Conservation (phyloP, 1,140 invertebrate genomes). For the Camponotus vicinus region DNA sequence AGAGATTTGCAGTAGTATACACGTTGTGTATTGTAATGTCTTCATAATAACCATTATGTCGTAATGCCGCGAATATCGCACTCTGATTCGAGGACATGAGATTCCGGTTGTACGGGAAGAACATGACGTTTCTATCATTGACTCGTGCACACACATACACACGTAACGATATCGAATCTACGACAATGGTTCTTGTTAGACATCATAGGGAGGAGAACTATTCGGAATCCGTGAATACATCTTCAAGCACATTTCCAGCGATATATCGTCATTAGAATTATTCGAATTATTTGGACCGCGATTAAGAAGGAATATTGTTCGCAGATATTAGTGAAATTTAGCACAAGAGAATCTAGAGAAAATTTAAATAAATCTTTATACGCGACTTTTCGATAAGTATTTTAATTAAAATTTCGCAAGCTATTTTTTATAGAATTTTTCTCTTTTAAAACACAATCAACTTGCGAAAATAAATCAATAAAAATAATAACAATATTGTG, state of each 20-base stretch:
- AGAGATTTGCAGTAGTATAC: background rate
- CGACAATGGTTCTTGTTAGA: constrained; percentile 56
- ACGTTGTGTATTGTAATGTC: background rate
- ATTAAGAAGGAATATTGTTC: background rate
- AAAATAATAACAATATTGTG: constrained; percentile 2
- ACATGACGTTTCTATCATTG: constrained; percentile 58
- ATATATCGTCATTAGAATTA: constrained; percentile 45
- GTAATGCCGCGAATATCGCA: constrained; percentile 27
- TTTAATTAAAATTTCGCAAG: background rate
- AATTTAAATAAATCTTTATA: background rate
- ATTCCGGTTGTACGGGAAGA: constrained; percentile 54
- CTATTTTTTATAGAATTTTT: background rate
- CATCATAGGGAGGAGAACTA: constrained; percentile 14
- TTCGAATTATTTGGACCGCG: constrained; percentile 4
- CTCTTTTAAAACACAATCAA: background rate
- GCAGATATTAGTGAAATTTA: background rate
- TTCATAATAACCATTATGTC: background rate
- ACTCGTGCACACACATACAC: constrained; percentile 3
- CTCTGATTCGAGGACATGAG: constrained; percentile 41
- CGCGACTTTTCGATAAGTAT: too few relatives aligned
- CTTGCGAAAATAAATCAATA: background rate
- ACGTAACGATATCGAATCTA: constrained; percentile 33
- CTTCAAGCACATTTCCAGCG: background rate
- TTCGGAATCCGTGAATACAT: constrained; percentile 19
- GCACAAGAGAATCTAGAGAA: background rate